Conservation (phyloP, 2,888 invertebrate species). For the Caenorhabditis virilis region DNA sequence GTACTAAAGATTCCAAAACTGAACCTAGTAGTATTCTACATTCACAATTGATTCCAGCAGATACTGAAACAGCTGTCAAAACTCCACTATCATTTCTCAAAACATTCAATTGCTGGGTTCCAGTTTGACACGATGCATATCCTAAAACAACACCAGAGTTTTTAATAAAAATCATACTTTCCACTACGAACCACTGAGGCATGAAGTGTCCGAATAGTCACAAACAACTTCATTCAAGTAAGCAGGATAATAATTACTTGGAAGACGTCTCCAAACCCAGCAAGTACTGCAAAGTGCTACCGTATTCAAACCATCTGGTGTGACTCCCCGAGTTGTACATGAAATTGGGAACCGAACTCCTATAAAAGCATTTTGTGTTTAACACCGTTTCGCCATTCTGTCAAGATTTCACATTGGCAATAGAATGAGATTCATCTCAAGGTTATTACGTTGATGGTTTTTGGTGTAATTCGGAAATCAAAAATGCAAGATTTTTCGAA, state of each 20-base stretch:
- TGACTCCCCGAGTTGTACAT: conserved; percentile 33
- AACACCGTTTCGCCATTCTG: too few relatives aligned
- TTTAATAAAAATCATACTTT: background rate
- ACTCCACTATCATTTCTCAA: conserved; percentile 35
- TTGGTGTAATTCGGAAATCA: too few relatives aligned
- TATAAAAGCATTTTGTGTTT: too few relatives aligned
- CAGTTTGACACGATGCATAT: conserved; percentile 38
- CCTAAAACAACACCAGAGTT: conserved; percentile 13
- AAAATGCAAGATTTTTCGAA: too few relatives aligned
- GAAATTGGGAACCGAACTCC: conserved; percentile 35
- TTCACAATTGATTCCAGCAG: conserved; percentile 37
- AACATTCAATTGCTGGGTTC: conserved; percentile 35
- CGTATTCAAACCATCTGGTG: conserved; percentile 31
- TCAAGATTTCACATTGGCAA: too few relatives aligned
- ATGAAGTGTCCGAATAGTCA: conserved; percentile 32
- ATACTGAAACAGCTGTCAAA: conserved; percentile 25
- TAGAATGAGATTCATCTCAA: too few relatives aligned
- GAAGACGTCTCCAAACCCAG: conserved; percentile 43
- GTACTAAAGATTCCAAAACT: conserved; percentile 19
- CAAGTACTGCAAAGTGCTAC: conserved; percentile 39
- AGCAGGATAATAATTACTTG: conserved; percentile 39
- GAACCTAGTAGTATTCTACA: conserved; percentile 23
- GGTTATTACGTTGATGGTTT: too few relatives aligned
- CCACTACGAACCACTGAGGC: conserved; percentile 32
- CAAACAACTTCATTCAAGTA: conserved; percentile 44